Evolutionary conservation across 2,113 vertebrate genomes (phyloP), one percentile per base, ranked within the genome.

Genomic region (Carassius carassius): DNA sequence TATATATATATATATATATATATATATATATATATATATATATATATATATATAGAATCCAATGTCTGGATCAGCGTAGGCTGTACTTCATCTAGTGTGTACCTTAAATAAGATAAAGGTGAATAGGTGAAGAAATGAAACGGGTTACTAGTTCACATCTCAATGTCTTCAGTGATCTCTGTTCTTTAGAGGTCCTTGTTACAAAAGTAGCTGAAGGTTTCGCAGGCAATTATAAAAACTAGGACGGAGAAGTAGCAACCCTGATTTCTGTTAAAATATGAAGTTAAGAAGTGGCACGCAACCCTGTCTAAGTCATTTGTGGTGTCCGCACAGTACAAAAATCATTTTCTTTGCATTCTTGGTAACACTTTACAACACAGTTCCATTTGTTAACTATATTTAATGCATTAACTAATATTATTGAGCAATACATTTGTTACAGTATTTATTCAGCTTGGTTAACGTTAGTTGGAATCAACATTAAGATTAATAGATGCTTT

Each of bases 221-320:
- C 9, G 16, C 44, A 63, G 37, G 78, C 78, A 80, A 63, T 65
- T 80, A 63, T 44, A 65, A 79, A 63, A 78, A 37, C 2, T 47
- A 63, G 78, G 78, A 17, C 58, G n/a, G 77, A 11, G 51, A 63
- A 79, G 77, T 60, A 44, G 6, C 77, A 23, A 44, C 77, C 58
- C 58, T 44, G 35, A 63, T 63, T 79, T 79, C 14, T 25, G 21
- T 58, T 63, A 47, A 63, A 47, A 65, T 65, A 80, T 44, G 23
- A 63, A 47, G 16, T 65, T 80, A 65, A 79, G 58, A 79, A 80
- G 37, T 80, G 78, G n/a, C 58, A 80, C 58, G n/a, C 60, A 80
- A 63, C 37, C 78, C 58, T 63, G 37, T 25, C 29, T 29, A 35
- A 13, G 51, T 21, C 75, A 29, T 78, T 78, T 35, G 35, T 47